Base-by-base conservation (phyloP, 2,888 invertebrate genomes). In the Phymatocera aterrima region DNA sequence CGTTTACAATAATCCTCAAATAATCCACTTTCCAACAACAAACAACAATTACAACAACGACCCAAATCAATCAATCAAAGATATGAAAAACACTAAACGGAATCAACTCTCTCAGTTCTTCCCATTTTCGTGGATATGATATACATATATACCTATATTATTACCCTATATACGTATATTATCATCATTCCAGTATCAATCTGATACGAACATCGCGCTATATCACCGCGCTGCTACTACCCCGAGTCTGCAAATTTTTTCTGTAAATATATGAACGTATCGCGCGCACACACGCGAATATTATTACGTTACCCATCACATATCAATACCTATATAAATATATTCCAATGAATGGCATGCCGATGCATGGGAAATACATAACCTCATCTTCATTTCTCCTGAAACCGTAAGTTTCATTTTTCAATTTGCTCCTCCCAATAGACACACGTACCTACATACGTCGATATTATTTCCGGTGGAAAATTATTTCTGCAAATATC, bases 281-380 rank as follows among this genome's bases (percentile, higher is more conserved):
- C 15, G 8, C 34, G 15, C 15, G 24, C 15, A 28, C 5, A 24
- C 28, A 24, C 15, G 28, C 31, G 43, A 0, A 24, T 28, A 28
- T 15, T 1, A 15, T 12, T 12, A 46, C n/a, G 40, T 40, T 40
- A 61, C n/a, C n/a, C 24, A 40, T 37, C 34, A 8, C 37, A 60
- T 24, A 31, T 57, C 48, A 72, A 51, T 57, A 60, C 21, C 24
- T 43, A 28, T 43, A 43, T n/a, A n/a, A n/a, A n/a, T n/a, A 75
- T 57, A 75, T 75, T 83, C 85, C 87, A 78, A 85, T 87, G 89
- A 89, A 89, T 89, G 89, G 89, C 89, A 89, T 88, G 89, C 85
- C 85, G 89, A 89, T 89, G 89, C 89, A 89, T 82, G 89, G 84
- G 85, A 84, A 82, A 82, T 51, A n/a, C n/a, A n/a, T 43, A 79